These are phyloP conservation scores for Poecilia velifera DNA, from an alignment of 2,797 vertebrate species.

Conservation along the genomic window DNA sequence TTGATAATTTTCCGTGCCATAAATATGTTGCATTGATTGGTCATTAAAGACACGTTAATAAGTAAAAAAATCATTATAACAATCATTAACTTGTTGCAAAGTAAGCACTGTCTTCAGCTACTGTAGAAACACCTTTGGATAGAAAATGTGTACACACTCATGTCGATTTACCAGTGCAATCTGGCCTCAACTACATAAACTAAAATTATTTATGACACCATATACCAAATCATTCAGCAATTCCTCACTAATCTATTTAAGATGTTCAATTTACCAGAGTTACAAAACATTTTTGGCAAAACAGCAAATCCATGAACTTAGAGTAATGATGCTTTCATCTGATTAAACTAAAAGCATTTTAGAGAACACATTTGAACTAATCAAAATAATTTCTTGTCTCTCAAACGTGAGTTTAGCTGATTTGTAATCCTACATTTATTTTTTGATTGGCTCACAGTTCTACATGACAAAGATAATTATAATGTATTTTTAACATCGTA, in stretches of 20 bases:
- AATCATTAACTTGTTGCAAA: not conserved
- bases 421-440: not conserved
- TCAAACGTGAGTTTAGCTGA: not conserved
- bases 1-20: not conserved
- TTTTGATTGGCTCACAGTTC: not conserved
- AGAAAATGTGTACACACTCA: not conserved
- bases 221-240: conserved; percentile 1
- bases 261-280: not conserved
- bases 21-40: not conserved
- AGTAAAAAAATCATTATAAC: not conserved
- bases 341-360: not conserved
- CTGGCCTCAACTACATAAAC: not conserved
- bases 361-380: not conserved
- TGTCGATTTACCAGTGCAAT: conserved; percentile 10
- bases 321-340: conserved; percentile 1
- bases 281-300: not conserved
- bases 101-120: not conserved
- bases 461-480: not conserved
- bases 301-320: not conserved
- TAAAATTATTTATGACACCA: not conserved
- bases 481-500: not conserved
- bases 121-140: not conserved
- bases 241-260: not conserved
- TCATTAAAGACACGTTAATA: not conserved
- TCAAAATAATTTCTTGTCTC: not conserved